Evolutionary conservation across 2,113 vertebrate genomes (phyloP).

Genomic region (Psammodynastes pulverulentus): DNA sequence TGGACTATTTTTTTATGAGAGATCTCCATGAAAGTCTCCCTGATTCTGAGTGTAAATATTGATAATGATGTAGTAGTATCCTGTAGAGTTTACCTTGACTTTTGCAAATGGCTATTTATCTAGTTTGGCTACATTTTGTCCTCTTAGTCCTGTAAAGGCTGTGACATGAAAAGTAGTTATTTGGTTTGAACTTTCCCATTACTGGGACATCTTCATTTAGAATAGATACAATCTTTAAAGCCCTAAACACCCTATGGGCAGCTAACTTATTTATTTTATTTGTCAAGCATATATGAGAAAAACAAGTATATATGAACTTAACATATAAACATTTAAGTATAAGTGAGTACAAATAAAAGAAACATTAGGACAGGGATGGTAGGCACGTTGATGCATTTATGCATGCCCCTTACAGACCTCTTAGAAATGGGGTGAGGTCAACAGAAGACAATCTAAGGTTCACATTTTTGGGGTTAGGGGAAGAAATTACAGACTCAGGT

Average conservation of each 20-base stretch:
- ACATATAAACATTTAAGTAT: too few relatives aligned
- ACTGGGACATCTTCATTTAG: neutral
- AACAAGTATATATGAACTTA: too few relatives aligned
- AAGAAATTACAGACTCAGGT: too few relatives aligned
- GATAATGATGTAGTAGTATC: neutral
- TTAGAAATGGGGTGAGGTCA: too few relatives aligned
- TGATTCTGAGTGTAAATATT: neutral
- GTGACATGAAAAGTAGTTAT: neutral
- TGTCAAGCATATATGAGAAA: too few relatives aligned
- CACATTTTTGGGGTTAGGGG: too few relatives aligned
- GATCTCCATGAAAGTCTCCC: neutral
- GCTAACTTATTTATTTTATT: too few relatives aligned
- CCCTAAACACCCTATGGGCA: neutral
- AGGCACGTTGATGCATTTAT: too few relatives aligned
- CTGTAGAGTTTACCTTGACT: neutral
- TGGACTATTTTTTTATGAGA: neutral
- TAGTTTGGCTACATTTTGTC: neutral
- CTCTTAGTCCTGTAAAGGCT: neutral
- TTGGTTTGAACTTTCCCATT: neutral
- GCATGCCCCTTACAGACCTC: too few relatives aligned
- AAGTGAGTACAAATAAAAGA: too few relatives aligned
- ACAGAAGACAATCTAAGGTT: too few relatives aligned
- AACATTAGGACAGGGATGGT: too few relatives aligned
- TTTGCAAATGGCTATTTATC: neutral
- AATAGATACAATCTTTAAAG: neutral